Base-by-base conservation (phyloP, 2,888 invertebrate genomes). In the Dryobotodes eremita region DNA sequence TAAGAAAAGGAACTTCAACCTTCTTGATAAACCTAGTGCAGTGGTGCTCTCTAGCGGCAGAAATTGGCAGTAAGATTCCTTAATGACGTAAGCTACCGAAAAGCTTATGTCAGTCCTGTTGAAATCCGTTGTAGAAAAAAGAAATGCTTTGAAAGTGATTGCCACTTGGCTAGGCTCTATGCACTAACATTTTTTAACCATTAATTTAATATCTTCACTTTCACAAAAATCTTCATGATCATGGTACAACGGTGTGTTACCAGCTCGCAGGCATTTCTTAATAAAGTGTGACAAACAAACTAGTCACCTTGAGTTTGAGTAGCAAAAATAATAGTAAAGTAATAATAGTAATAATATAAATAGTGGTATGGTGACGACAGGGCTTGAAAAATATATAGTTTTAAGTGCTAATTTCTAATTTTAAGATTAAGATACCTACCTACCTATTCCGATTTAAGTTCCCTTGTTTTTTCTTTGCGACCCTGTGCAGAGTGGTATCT, bases 211-310 rank as follows among this genome's bases (percentile, higher is more conserved):
- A 59, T 26, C 6, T 26, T 26, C 59, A 15, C 7, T 13, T 23
- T 36, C 64, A 26, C 23, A 36, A 36, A 61, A 23, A 20, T 26
- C 7, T 59, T 26, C 26, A 59, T 26, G 59, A 59, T 59, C 59
- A 26, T 57, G n/a, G 5, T 57, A 1, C 6, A 17, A 48, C 1
- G 10, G 10, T 26, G 46, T 55, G 13, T 53, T 73, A n/a, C n/a
- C 26, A 75, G 20, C 59, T 26, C n/a, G 15, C 15, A n/a, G 74
- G 57, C 31, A 23, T 36, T 59, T 72, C 23, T 23, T 73, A 42
- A 53, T 53, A 55, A 46, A 55, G 17, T 17, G 23, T 23, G 10
- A 17, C 15, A 65, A 20, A 13, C n/a, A 26, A 55, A 17, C 15
- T n/a, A 8, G 36, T 11, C 13, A 31, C 7, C 13, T 15, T 26